Base-by-base conservation (phyloP, 2,113 vertebrate species). In the Tragelaphus strepsiceros region DNA sequence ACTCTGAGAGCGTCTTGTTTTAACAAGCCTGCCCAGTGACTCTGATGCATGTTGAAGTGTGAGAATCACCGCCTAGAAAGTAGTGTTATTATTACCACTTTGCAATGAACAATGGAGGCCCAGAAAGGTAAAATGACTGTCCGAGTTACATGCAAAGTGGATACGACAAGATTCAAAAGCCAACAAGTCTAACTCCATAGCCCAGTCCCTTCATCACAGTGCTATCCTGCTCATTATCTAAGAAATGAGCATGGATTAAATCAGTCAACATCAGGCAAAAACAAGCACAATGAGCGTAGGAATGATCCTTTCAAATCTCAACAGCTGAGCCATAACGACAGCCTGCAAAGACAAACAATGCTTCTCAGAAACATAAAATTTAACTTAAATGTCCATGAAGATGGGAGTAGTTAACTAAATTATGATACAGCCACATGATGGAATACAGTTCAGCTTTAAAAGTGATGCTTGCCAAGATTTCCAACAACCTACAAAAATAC, bases 321-420 rank as follows among this genome's bases (percentile, higher is more conserved):
- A 92, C 28, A 89, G 61, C 81, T 56, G 59, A 93, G 61, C 61
- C n/a, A 61, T 8, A 35, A 94, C 1, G 39, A 93, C 0, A 5
- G 71, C 0, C 82, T 59, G 49, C 67, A 26, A 81, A 51, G 93
- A 96, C n/a, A 43, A 64, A 85, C 5, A 54, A 82, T 30, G 15
- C 30, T 56, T 56, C 59, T 83, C 26, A 71, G 77, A 97, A 90
- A 91, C 59, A 90, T 43, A 54, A 86, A 89, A 61, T 83, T 39
- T 56, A 91, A 94, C 58, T 49, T 53, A 51, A 78, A 58, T 4
- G 22, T 59, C 53, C 17, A 58, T 58, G 19, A 10, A 77, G 80
- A 92, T 30, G 19, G 46, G 32, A 32, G 7, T 5, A 7, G 14
- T 62, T 71, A n/a, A 64, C 67, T 74, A 54, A 87, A 81, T 80